phyloP scores from a whole-genome alignment of 2,888 invertebrate genomes.

The Chrysodeixis includens region DNA sequence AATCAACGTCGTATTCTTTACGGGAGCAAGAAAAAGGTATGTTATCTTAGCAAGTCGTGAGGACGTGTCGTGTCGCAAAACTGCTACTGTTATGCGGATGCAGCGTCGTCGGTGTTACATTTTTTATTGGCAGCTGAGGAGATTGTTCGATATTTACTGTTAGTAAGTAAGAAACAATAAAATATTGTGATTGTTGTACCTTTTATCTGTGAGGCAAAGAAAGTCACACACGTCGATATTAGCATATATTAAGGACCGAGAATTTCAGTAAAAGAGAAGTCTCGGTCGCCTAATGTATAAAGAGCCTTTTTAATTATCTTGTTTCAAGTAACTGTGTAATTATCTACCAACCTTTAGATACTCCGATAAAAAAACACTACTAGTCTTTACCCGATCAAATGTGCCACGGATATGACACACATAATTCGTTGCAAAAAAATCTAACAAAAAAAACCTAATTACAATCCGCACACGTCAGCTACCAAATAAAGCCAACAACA shows the following conservation, averaged over 20 bases:
- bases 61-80: conserved; percentile 12
- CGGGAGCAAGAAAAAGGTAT: conserved; percentile 31
- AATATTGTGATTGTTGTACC: background rate
- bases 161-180: background rate
- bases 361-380: too few relatives aligned
- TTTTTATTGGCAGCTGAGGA: background rate
- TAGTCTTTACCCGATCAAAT: too few relatives aligned
- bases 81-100: conserved; percentile 16
- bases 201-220: too few relatives aligned
- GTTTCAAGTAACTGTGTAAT: too few relatives aligned
- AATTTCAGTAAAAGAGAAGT: too few relatives aligned
- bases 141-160: background rate
- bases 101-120: conserved; percentile 4
- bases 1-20: background rate
- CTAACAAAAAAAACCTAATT: background rate
- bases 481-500: conserved; percentile 13
- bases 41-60: conserved; percentile 22
- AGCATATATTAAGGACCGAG: too few relatives aligned
- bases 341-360: too few relatives aligned
- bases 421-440: background rate
- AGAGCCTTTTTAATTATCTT: too few relatives aligned
- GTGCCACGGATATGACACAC: background rate
- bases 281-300: too few relatives aligned
- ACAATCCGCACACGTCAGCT: conserved; percentile 22
- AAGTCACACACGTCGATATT: too few relatives aligned